Conservation (phyloP, 23 tunicate species). For the Clavelina lepadiformis region DNA sequence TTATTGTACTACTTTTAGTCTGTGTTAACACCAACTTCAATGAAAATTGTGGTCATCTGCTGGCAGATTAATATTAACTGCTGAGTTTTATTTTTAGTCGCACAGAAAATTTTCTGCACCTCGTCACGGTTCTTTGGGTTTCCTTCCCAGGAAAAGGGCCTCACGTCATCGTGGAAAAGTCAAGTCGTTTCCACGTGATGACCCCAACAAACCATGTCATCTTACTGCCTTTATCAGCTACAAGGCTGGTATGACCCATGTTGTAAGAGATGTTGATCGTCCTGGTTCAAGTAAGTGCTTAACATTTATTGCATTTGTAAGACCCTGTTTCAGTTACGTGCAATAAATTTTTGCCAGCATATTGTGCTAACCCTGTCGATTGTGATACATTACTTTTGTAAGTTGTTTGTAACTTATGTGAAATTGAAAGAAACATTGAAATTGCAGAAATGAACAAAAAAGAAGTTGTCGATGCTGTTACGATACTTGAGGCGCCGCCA, state of each 20-base stretch:
- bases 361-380: too few species aligned
- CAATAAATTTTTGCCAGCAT: too few species aligned
- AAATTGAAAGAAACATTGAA: background rate
- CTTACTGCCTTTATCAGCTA: slow-evolving; percentile 92
- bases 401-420: too few species aligned
- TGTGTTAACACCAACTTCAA: too few species aligned
- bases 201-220: slow-evolving; percentile 91
- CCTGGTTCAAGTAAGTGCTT: slow-evolving; percentile 91
- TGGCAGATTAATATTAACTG: too few species aligned
- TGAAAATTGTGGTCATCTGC: too few species aligned
- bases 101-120: slow-evolving; percentile 99
- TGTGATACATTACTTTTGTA: too few species aligned
- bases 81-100: slow-evolving; percentile 48
- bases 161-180: slow-evolving; percentile 93
- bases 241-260: slow-evolving; percentile 99
- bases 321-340: too few species aligned
- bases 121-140: slow-evolving; percentile 97
- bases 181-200: slow-evolving; percentile 88
- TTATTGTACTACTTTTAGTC: too few species aligned
- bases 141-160: slow-evolving; percentile 90
- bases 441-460: slow-evolving; percentile 92
- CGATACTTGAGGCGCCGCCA: slow-evolving; percentile 97
- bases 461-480: slow-evolving; percentile 96
- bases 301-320: too few species aligned
- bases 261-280: slow-evolving; percentile 95